Evolutionary conservation across 2,797 vertebrate species (phyloP).

Genomic region (Hirundo rustica): DNA sequence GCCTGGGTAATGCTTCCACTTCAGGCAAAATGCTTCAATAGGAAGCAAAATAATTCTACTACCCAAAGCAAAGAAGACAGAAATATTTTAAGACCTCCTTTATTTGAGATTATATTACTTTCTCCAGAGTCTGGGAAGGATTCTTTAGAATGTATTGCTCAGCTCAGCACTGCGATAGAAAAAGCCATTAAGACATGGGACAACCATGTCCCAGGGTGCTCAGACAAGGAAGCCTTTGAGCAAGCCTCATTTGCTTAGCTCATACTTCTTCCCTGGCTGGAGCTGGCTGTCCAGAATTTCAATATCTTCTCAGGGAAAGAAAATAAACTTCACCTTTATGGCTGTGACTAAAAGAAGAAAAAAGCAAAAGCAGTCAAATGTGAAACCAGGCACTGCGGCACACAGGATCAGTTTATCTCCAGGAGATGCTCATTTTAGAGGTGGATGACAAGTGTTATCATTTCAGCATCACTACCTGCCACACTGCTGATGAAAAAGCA

Average conservation of each 20-base stretch:
- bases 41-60: not conserved
- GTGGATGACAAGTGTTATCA: not conserved
- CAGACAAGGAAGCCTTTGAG: constrained; percentile 11
- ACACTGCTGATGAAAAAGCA: not conserved
- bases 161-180: not conserved
- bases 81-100: not conserved
- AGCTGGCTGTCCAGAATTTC: not conserved
- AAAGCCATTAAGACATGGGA: not conserved
- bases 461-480: not conserved
- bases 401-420: not conserved
- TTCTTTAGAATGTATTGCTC: not conserved
- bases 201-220: not conserved
- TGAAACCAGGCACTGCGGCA: not conserved
- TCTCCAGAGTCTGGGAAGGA: not conserved
- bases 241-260: constrained; percentile 1
- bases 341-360: not conserved
- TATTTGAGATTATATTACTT: not conserved
- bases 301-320: not conserved
- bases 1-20: not conserved
- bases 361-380: not conserved
- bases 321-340: not conserved
- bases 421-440: not conserved
- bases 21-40: not conserved
- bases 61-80: not conserved
- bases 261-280: not conserved